Evolutionary conservation across 2,113 vertebrate species (phyloP).

Genomic region (Cettia cetti): DNA sequence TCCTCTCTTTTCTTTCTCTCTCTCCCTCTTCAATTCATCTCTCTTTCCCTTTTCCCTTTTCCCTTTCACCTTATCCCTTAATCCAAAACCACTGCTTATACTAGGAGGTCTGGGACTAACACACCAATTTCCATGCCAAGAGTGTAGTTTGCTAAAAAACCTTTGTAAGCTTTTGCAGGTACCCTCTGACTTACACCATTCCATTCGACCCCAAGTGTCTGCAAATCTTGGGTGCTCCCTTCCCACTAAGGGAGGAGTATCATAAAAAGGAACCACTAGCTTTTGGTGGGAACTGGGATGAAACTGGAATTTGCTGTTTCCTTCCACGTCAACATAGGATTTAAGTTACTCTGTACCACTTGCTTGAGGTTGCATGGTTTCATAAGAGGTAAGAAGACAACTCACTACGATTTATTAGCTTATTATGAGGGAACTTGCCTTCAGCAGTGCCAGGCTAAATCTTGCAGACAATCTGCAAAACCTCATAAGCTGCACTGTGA

Average conservation of each 20-base stretch:
- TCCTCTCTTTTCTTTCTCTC: background rate
- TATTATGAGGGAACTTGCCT: background rate
- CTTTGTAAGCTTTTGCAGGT: background rate
- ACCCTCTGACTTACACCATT: background rate
- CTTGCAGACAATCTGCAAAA: background rate
- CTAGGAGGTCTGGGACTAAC: background rate
- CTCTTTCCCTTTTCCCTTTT: background rate
- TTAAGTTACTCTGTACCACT: background rate
- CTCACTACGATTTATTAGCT: background rate
- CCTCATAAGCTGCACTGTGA: background rate
- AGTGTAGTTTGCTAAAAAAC: background rate
- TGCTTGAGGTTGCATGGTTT: background rate
- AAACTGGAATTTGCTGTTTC: background rate
- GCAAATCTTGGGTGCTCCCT: background rate
- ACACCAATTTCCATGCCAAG: background rate
- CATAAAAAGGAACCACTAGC: background rate
- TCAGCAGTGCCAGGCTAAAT: background rate
- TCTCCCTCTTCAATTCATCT: background rate
- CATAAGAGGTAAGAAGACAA: background rate
- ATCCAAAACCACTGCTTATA: background rate
- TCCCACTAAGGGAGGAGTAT: background rate
- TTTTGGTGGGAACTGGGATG: background rate
- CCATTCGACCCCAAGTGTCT: rapidly evolving
- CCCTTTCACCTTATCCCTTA: background rate
- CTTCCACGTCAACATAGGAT: background rate